Evolutionary conservation across 2,888 invertebrate genomes (phyloP), one percentile per base, ranked within the genome.

Genomic region (Philonicus albiceps): DNA sequence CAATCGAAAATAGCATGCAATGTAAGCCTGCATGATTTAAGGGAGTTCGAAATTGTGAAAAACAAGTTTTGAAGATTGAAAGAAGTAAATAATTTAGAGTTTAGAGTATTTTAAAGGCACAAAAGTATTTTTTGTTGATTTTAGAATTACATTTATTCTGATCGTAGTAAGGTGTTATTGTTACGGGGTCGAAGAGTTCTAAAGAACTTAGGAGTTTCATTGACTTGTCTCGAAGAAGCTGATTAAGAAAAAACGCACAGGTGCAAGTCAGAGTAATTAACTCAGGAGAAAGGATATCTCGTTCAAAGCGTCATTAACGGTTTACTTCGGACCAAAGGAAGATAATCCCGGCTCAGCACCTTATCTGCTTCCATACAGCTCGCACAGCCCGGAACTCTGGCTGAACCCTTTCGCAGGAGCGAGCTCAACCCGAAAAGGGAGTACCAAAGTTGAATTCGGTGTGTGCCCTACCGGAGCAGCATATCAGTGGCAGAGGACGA

Each of bases 241-340:
- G 43, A 78, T 43, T 22, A 74, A 74, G 37, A 74, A 74, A 74
- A 74, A 74, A 74, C 64, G 34, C n/a, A 73, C 84, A 84, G 73
- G 84, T 84, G 73, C 73, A 84, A 43, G 43, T 2, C n/a, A 37
- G 27, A 37, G 43, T 40, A 73, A 30, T 55, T 64, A 83, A 83
- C 64, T 83, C 7, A 1, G 27, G 13, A 30, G 84, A 84, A 84
- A 73, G 72, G 84, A 73, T 73, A 49, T 73, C 84, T 73, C 73
- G 64, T 73, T 84, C 84, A 84, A 84, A 84, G 84, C 72, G 84
- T 84, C 84, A 84, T 84, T 84, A 84, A 84, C 84, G 72, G 84
- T 84, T 84, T 84, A 84, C 73, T 84, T 84, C 84, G 72, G 84
- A 40, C 84, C 84, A 84, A 40, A 73, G 84, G 73, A 40, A 84